Evolutionary conservation across 1,140 invertebrate species (phyloP).

Genomic region (Forficula auricularia): DNA sequence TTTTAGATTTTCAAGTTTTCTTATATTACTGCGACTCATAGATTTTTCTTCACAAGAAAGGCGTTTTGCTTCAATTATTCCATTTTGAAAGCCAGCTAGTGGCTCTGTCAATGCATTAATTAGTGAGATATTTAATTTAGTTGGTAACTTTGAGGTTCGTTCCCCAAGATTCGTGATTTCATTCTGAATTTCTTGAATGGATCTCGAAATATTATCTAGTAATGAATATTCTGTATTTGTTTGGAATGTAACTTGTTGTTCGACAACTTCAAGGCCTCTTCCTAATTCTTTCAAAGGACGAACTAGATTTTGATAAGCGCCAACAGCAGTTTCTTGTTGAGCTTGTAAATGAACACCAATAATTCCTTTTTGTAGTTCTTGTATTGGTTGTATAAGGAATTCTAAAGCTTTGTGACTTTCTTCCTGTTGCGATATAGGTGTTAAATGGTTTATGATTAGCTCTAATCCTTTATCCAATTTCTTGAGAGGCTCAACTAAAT

Average conservation of each 20-base stretch:
- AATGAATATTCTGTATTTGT: not conserved
- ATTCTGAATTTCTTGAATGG: not conserved
- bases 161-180: too few species aligned
- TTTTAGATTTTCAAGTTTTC: too few species aligned
- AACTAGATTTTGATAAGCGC: not conserved
- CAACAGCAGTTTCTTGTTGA: constrained; percentile 5
- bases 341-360: constrained; percentile 10
- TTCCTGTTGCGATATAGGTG: not conserved
- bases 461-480: constrained; percentile 30
- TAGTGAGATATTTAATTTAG: too few species aligned
- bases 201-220: not conserved
- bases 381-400: constrained; percentile 5
- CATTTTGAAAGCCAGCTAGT: too few species aligned
- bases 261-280: not conserved
- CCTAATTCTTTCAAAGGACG: not conserved
- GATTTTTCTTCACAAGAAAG: too few species aligned
- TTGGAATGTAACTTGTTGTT: not conserved
- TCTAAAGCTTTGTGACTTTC: constrained; percentile 2
- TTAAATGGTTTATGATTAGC: constrained; percentile 18
- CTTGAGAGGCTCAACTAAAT: constrained; percentile 28
- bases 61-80: too few species aligned
- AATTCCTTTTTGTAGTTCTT: constrained; percentile 10
- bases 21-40: too few species aligned
- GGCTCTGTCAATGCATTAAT: too few species aligned
- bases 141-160: too few species aligned